Conservation (phyloP, 2,113 vertebrate genomes). For the Tachysurus vachellii region DNA sequence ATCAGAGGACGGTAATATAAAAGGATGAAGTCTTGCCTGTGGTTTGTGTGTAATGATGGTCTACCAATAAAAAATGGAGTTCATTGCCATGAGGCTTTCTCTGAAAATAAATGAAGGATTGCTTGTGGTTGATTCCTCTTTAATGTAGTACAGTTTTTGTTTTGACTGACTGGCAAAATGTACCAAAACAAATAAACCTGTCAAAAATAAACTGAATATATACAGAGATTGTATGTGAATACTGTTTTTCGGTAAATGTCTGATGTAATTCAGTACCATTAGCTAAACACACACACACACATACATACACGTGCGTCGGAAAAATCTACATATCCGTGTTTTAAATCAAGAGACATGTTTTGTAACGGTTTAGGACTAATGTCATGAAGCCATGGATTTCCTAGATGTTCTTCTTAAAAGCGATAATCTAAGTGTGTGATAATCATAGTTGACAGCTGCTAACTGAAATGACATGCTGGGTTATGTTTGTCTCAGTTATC, state of each 20-base stretch:
- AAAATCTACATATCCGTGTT: conserved; percentile 43
- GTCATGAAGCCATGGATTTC: conserved; percentile 48
- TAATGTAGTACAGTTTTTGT: background rate
- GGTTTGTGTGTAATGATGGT: conserved; percentile 9
- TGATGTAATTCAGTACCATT: conserved; percentile 48
- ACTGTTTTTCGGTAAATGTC: conserved; percentile 38
- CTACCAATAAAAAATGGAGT: background rate
- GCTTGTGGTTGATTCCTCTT: background rate
- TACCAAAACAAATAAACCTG: background rate
- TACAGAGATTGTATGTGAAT: conserved; percentile 34
- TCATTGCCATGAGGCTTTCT: conserved; percentile 4
- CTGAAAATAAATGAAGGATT: background rate
- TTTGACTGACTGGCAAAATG: conserved; percentile 27
- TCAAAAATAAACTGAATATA: conserved; percentile 16
- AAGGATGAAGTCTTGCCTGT: background rate
- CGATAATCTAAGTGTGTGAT: conserved; percentile 54
- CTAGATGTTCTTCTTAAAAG: conserved; percentile 48
- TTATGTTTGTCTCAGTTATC: conserved; percentile 49
- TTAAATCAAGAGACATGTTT: conserved; percentile 34
- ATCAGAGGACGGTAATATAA: background rate
- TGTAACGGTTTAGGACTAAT: conserved; percentile 54
- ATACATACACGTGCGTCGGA: conserved; percentile 37
- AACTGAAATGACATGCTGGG: conserved; percentile 44
- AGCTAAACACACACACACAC: background rate
- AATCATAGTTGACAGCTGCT: conserved; percentile 55